phyloP scores from a whole-genome alignment of 2,797 vertebrate genomes.

The Melanogrammus aeglefinus region DNA sequence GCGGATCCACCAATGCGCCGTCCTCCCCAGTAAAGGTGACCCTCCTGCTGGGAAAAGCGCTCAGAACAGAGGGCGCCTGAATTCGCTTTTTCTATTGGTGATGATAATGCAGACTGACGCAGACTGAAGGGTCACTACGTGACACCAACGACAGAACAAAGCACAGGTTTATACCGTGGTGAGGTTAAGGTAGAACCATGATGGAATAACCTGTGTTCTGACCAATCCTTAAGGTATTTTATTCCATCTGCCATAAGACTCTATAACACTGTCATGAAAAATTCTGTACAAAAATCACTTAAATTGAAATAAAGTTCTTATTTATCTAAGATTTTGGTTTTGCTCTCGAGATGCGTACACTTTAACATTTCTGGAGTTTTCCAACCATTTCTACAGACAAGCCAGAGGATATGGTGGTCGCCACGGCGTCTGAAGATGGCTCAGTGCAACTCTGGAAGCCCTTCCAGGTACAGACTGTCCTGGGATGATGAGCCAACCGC shows the following conservation, averaged over 20 bases:
- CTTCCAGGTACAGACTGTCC: slow-evolving; percentile 69
- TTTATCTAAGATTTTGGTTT: no score
- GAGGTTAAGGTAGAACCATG: background rate
- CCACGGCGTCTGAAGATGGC: slow-evolving; percentile 80
- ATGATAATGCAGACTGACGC: no score
- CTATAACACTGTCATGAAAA: no score
- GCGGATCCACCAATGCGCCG: slow-evolving; percentile 70
- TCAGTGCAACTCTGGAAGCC: slow-evolving; percentile 81
- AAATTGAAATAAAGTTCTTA: no score
- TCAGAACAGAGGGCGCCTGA: background rate
- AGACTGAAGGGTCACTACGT: no score
- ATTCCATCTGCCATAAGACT: no score
- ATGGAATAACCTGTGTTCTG: background rate
- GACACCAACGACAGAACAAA: background rate
- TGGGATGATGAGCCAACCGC: background rate
- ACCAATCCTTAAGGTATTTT: background rate
- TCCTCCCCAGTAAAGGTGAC: slow-evolving; percentile 52
- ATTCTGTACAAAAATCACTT: no score
- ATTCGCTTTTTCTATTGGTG: no score
- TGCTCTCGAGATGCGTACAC: background rate
- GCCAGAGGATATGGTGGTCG: slow-evolving; percentile 68
- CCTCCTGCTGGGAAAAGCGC: background rate
- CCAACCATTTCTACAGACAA: slow-evolving; percentile 36
- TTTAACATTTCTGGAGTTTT: background rate
- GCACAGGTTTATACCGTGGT: background rate